Percentiles rank a stretch among this genome's conserved stretches.
Evolutionary conservation across 2,888 invertebrate genomes (phyloP).

Genomic region (Sesamia inferens): DNA sequence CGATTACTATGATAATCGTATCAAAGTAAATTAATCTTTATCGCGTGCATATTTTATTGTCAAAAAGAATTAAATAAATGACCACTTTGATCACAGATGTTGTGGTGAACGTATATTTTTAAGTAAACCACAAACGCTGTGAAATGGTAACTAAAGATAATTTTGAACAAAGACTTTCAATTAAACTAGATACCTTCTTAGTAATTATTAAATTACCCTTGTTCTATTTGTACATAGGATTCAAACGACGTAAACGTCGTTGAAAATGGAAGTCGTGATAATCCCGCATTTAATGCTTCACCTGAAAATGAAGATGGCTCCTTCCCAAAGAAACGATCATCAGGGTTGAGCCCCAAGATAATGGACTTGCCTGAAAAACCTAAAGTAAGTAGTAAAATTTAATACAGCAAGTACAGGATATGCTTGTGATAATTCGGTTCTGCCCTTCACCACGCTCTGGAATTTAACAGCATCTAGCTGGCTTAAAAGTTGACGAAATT

Average conservation of each 20-base stretch:
- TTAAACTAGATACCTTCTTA: neutral
- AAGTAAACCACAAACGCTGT: slow-evolving; percentile 20
- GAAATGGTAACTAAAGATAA: slow-evolving; percentile 59
- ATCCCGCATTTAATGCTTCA: slow-evolving; percentile 65
- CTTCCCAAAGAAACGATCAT: slow-evolving; percentile 34
- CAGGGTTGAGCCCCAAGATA: slow-evolving; percentile 18
- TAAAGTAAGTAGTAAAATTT: slow-evolving; percentile 46
- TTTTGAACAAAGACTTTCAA: neutral
- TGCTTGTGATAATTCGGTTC: neutral
- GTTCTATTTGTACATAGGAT: slow-evolving; percentile 51
- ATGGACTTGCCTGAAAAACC: slow-evolving; percentile 29
- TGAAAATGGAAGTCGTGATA: slow-evolving; percentile 66
- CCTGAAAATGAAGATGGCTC: slow-evolving; percentile 62
- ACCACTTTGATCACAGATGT: slow-evolving; percentile 61
- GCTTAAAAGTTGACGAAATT: neutral
- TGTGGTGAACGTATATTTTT: slow-evolving; percentile 52
- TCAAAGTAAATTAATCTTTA: slow-evolving; percentile 57
- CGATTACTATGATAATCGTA: slow-evolving; percentile 53
- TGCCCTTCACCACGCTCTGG: neutral
- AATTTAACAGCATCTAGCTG: neutral
- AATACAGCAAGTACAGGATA: neutral
- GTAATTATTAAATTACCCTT: neutral
- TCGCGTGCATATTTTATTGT: slow-evolving; percentile 46
- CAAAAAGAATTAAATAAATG: slow-evolving; percentile 31
- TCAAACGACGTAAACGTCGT: slow-evolving; percentile 57